Percentiles rank a stretch among this genome's conserved stretches.
These are phyloP conservation scores for Hirtodrosophila cameraria DNA, from an alignment of 2,888 invertebrate species.

Conservation along the genomic window DNA sequence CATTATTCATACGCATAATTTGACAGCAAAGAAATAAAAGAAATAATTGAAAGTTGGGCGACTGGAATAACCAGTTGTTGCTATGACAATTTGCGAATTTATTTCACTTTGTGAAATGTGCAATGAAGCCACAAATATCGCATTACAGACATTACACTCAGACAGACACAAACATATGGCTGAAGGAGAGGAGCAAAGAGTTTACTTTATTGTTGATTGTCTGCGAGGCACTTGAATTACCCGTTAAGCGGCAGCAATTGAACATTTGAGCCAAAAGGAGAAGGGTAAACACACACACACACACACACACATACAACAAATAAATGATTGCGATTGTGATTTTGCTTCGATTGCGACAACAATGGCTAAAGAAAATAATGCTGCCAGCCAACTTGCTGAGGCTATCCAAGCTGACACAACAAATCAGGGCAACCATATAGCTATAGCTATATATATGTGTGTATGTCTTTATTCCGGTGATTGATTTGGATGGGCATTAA, in stretches of 20 bases:
- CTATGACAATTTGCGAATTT: slow-evolving; percentile 50
- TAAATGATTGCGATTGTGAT: slow-evolving; percentile 56
- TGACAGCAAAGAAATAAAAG: slow-evolving; percentile 25
- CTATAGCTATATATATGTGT: too few species aligned
- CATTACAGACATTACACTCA: slow-evolving; percentile 52
- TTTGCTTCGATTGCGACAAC: slow-evolving; percentile 26
- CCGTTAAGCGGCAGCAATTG: slow-evolving; percentile 58
- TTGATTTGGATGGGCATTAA: slow-evolving; percentile 71
- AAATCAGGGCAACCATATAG: slow-evolving; percentile 30
- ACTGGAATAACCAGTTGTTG: slow-evolving; percentile 68
- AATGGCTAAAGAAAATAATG: slow-evolving; percentile 10
- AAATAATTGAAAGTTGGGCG: slow-evolving; percentile 59
- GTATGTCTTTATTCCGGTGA: slow-evolving; percentile 44
- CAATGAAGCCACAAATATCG: slow-evolving; percentile 76
- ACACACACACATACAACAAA: slow-evolving; percentile 38
- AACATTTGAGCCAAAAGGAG: slow-evolving; percentile 34
- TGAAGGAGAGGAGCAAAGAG: background rate
- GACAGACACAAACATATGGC: background rate
- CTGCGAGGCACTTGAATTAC: slow-evolving; percentile 42
- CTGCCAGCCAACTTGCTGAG: slow-evolving; percentile 11
- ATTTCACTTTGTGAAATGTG: slow-evolving; percentile 47
- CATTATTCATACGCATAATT: slow-evolving; percentile 51
- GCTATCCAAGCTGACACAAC: slow-evolving; percentile 15
- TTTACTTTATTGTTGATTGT: slow-evolving; percentile 11
- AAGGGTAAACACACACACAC: slow-evolving; percentile 21